A percentile compares a stretch with the other conserved stretches of the same genome.
phyloP scores from a whole-genome alignment of 2,113 vertebrate species.

The western clawed frog (Xenopus tropicalis) region UCB_Xtro_10.0 CM004447.2:152365001-152365500 shows the following conservation, averaged over 20 bases:
- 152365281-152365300: neutral
- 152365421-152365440: too few species aligned
- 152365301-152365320: neutral
- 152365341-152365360: neutral
- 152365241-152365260: neutral
- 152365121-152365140: too few species aligned
- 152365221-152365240: neutral
- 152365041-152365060: neutral
- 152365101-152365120: too few species aligned
- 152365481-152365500: too few species aligned
- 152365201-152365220: neutral
- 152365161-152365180: neutral
- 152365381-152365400: neutral
- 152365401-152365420: too few species aligned
- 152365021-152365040: neutral
- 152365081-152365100: too few species aligned
- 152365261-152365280: slow-evolving; percentile 3
- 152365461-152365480: too few species aligned
- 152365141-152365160: neutral
- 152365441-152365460: too few species aligned
- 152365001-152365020: neutral
- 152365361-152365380: neutral
- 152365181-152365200: neutral
- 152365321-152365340: neutral
- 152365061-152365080: too few species aligned